Evolutionary conservation across 2,888 invertebrate genomes (phyloP), one percentile per base, ranked within the genome.

Genomic region (Pristionchus mayeri): DNA sequence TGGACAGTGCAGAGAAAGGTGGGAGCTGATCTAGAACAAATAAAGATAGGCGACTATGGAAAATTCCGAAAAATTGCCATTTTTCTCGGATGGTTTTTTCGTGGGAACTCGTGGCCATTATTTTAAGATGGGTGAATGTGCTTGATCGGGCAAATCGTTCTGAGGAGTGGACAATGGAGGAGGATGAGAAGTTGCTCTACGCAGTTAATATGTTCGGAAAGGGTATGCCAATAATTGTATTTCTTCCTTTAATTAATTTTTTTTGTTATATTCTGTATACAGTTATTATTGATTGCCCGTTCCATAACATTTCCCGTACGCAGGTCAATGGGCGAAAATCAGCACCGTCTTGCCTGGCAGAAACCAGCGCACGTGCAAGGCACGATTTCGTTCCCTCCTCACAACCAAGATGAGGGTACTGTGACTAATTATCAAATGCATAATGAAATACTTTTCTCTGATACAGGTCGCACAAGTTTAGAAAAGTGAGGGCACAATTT

Each of bases 121-220:
- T 18, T 6, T n/a, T 11, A 6, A 87, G 88, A 27, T 90, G 91
- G 91, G 85, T 86, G 11, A 87, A 89, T 37, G 88, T 88, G 21
- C 84, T 91, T 44, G 90, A 90, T 85, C 79, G 85, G 40, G 86
- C 88, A 0, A 85, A 86, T 78, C 85, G 89, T 57, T 78, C 85
- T 18, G 84, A 85, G 21, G 86, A 89, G 13, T 97, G 96, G 95
- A 94, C 95, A 0, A 91, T 93, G 18, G 94, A 95, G 75, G 97
- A 97, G 92, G 95, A 96, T 89, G 94, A 94, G 80, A 94, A 94
- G 78, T 93, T 97, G 3, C 91, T 94, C 52, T 94, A 94, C 84
- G 93, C 95, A 1, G 94, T 97, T 0, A 94, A 95, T n/a, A 93
- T 93, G 86, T 95, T 95, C 87, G 95, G 94, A 87, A 94, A 95